phyloP scores from a whole-genome alignment of 2,113 vertebrate genomes.

The Toxotes jaculatrix region DNA sequence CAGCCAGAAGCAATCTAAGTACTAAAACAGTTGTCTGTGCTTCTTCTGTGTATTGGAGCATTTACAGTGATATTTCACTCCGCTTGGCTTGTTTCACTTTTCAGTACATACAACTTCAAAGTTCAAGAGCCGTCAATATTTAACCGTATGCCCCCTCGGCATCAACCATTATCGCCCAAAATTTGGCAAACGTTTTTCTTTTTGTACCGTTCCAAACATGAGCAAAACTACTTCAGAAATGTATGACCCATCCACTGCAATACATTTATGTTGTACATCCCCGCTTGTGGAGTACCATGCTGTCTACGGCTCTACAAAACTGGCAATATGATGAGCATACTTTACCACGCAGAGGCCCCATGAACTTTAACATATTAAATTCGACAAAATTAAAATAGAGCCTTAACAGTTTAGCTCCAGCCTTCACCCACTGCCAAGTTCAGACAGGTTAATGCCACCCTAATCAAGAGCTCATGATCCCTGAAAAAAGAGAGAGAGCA shows the following conservation, averaged over 20 bases:
- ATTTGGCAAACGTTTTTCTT: background rate
- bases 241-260: background rate
- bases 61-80: slow-evolving; percentile 41
- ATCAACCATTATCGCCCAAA: background rate
- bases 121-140: slow-evolving; percentile 44
- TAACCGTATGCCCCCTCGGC: slow-evolving; percentile 25
- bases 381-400: slow-evolving; percentile 13
- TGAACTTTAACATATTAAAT: background rate
- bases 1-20: slow-evolving; percentile 28
- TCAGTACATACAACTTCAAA: slow-evolving; percentile 29
- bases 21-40: slow-evolving; percentile 24
- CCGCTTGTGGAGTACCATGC: background rate
- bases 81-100: slow-evolving; percentile 39
- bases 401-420: slow-evolving; percentile 12
- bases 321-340: too few species aligned
- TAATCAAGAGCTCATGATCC: slow-evolving; percentile 46
- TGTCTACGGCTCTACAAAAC: background rate
- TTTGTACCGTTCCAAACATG: background rate
- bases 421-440: slow-evolving; percentile 21
- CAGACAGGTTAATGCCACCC: slow-evolving; percentile 45
- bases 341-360: background rate
- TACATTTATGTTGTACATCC: background rate
- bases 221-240: background rate
- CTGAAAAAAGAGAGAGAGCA: background rate
- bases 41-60: slow-evolving; percentile 33